A percentile compares a stretch with the other conserved stretches of the same genome.
phyloP scores from a whole-genome alignment of 2,888 invertebrate species.

The Drosophila neonasuta region DNA sequence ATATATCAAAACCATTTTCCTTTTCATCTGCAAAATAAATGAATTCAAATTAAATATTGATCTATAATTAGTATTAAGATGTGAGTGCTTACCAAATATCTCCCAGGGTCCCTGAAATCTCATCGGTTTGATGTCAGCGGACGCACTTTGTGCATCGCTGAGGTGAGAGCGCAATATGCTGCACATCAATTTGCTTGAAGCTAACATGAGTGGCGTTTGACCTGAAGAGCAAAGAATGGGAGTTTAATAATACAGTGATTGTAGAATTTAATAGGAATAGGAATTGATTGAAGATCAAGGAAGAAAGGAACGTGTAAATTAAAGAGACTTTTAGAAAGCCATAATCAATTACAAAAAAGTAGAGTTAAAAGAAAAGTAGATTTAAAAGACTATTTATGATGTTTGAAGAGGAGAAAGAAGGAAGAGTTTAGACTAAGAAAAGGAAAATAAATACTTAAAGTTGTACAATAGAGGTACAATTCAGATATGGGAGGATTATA shows the following conservation, averaged over 20 bases:
- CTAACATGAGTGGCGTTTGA: constrained; percentile 82
- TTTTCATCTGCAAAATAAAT: constrained; percentile 82
- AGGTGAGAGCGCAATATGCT: constrained; percentile 80
- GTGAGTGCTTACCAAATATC: constrained; percentile 77
- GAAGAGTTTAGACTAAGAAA: too few relatives aligned
- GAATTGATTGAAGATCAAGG: too few relatives aligned
- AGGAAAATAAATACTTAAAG: too few relatives aligned
- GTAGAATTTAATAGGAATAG: too few relatives aligned
- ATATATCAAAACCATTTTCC: constrained; percentile 80
- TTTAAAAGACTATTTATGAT: too few relatives aligned
- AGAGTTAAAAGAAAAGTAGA: too few relatives aligned
- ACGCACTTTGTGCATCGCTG: constrained; percentile 80
- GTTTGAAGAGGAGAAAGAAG: too few relatives aligned
- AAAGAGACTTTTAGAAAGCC: too few relatives aligned
- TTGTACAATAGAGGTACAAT: too few relatives aligned
- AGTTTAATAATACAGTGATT: background rate
- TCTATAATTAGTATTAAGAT: background rate
- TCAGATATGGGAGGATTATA: too few relatives aligned
- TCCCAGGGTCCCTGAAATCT: constrained; percentile 82
- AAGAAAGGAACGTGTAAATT: too few relatives aligned
- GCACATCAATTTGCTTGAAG: constrained; percentile 81
- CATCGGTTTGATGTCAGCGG: constrained; percentile 80
- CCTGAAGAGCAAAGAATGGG: constrained; percentile 61
- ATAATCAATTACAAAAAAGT: too few relatives aligned
- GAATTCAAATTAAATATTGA: background rate